phyloP scores from a whole-genome alignment of 2,113 vertebrate species.

The human (Homo sapiens) region DNA sequence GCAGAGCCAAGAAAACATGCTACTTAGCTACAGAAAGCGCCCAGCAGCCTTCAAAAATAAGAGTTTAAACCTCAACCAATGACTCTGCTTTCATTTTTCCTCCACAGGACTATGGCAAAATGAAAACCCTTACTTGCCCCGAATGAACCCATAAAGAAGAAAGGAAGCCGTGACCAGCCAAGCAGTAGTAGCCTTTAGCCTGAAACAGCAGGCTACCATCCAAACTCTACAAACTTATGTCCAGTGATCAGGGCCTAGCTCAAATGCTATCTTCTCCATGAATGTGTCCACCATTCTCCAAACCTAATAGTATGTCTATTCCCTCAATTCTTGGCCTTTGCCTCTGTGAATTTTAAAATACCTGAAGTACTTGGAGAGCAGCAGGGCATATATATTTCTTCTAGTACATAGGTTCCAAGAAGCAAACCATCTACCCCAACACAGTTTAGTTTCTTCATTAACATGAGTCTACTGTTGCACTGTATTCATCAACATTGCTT shows the following conservation, averaged over 20 bases:
- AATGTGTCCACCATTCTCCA: neutral
- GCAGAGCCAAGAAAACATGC: neutral
- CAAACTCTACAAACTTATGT: neutral
- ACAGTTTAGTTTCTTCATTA: neutral
- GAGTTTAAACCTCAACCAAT: neutral
- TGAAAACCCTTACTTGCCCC: neutral
- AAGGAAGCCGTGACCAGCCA: neutral
- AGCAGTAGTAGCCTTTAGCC: neutral
- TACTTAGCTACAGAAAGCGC: neutral
- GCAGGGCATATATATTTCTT: neutral
- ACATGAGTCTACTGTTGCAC: neutral
- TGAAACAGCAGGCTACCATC: neutral
- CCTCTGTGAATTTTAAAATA: conserved; percentile 23
- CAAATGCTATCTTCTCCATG: neutral
- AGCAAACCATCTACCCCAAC: neutral
- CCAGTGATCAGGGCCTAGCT: neutral
- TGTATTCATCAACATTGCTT: neutral
- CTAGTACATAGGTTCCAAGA: neutral
- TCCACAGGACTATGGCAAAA: neutral
- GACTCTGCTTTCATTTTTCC: neutral
- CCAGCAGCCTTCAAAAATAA: neutral
- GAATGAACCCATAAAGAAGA: conserved; percentile 26
- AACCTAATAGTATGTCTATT: neutral
- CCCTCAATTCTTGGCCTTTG: neutral
- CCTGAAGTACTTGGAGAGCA: neutral